phyloP scores from a whole-genome alignment of 2,113 vertebrate genomes.

The Agelaius tricolor region DNA sequence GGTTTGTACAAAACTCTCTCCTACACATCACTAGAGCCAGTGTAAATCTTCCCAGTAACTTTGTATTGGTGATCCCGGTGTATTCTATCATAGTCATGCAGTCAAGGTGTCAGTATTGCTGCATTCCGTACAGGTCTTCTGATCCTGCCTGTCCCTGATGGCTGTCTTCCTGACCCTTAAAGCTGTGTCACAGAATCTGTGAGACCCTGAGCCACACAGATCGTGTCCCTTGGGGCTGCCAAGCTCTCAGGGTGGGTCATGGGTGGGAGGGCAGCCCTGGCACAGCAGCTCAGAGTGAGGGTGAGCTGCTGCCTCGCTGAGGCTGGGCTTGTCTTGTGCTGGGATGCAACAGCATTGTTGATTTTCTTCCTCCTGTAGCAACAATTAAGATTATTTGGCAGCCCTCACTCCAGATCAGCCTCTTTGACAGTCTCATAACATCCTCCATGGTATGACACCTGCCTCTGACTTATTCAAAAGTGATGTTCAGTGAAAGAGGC shows the following conservation, averaged over 20 bases:
- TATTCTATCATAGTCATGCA: background rate
- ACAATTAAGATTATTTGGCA: slow-evolving; percentile 22
- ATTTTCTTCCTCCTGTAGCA: background rate
- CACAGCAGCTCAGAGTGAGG: background rate
- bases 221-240: accelerated
- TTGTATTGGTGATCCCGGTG: background rate
- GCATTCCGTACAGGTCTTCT: background rate
- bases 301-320: background rate
- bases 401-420: background rate
- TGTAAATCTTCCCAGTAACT: background rate
- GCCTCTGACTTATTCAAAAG: slow-evolving; percentile 5
- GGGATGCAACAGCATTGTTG: background rate
- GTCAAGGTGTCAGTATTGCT: background rate
- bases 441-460: background rate
- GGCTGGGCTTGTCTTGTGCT: background rate
- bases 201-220: background rate
- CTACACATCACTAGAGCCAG: background rate
- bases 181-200: background rate
- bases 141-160: background rate
- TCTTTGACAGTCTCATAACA: background rate
- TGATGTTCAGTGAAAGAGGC: background rate
- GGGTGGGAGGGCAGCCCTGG: background rate
- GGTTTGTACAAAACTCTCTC: background rate
- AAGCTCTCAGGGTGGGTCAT: background rate
- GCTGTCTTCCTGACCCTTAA: background rate